Base-by-base conservation (phyloP, 92 coral and sea anemone species). In the Hydrozoanthus gracilis region DNA sequence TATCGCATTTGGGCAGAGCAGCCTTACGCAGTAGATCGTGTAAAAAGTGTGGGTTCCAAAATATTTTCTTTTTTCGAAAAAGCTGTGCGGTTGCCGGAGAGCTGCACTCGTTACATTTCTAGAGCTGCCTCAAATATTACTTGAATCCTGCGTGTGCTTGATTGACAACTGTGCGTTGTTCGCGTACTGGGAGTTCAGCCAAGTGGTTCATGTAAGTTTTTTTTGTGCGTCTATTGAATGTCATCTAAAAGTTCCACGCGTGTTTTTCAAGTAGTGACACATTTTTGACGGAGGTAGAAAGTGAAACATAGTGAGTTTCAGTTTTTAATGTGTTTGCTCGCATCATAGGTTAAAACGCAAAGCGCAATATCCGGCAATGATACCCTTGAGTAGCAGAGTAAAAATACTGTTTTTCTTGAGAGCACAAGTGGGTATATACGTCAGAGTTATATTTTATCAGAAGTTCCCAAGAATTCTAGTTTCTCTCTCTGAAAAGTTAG, bases 311-410 rank as follows among this genome's bases (percentile, higher is more conserved):
- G 9, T 5, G 51, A 8, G 18, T 60, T 58, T 48, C 13, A 17
- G 27, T 39, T 67, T 16, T 50, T 16, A 10, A 8, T 20, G 27
- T 65, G 27, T 48, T 18, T 80, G 62, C 18, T 47, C 8, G 61
- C 73, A 64, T 80, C 73, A 65, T 48, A 65, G 60, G n/a, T 65
- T 65, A 18, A 80, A 49, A 51, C 62, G 56, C 85, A 18, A 48
- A 7, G 46, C 85, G 7, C 72, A 80, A 64, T 79, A 79, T 79
- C 49, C 16, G 85, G 85, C 85, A 73, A 47, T 48, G 44, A 49
- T 17, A 11, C 18, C 58, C 85, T 80, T 11, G 74, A 16, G 39
- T 3, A 17, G 6, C 49, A 16, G 49, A 49, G 16, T 10, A 35
- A 64, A 78, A 65, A 65, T 48, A 80, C 48, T 16, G 18, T 0